Evolutionary conservation across 2,888 invertebrate genomes (phyloP), one percentile per base, ranked within the genome.

Genomic region (Parnassius smintheus): DNA sequence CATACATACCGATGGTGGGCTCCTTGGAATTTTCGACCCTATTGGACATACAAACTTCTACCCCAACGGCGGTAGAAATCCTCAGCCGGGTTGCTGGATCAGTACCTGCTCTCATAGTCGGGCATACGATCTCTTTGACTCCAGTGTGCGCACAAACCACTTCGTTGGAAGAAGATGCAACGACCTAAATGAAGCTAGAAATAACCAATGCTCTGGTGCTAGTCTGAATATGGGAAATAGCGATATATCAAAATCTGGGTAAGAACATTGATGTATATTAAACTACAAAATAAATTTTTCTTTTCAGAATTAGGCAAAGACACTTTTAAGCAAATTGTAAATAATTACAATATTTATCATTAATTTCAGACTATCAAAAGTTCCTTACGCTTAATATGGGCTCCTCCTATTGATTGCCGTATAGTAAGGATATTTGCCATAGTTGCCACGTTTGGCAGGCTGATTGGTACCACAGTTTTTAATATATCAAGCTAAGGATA

Each of bases 1-100:
- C 4, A 78, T 81, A 10, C 77, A 80, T 60, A 80, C 81, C 1
- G 75, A 80, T 49, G 74, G 75, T 13, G 70, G 76, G 4, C 41
- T 70, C 4, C 68, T 79, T 2, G 81, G 81, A 25, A 76, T 80
- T 51, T 67, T 70, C 52, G 72, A 75, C 3, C 64, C 75, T 1
- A 73, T 75, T 41, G 72, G 71, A 2, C 54, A 78, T 22, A 71
- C 71, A 10, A 74, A 81, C 56, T 81, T 81, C 68, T 81, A 78
- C 60, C 76, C 78, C 2, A 80, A 81, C 56, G 79, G 79, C 0
- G 79, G 78, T 7, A 71, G 69, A 13, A 68, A 74, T 51, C 67
- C 66, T 4, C 80, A 79, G 65, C 77, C 79, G 1, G 79, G 81
- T 0, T 80, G 81, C 56, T 54, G 50, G 41, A 10, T 62, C 22